Evolutionary conservation across 2,113 vertebrate genomes (phyloP).

Genomic region (Scartelaos histophorus): DNA sequence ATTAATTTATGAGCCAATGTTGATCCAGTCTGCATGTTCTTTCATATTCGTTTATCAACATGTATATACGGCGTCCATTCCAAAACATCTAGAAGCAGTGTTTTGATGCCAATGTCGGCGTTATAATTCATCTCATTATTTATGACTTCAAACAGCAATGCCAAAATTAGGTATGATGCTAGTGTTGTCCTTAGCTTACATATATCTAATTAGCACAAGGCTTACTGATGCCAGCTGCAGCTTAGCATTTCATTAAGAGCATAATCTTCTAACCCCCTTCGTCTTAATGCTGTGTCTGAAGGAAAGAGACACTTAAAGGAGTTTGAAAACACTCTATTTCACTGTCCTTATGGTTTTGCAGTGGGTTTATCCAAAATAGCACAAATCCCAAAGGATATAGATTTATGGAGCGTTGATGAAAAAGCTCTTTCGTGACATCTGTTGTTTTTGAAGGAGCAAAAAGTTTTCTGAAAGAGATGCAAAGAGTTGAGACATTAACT

Average conservation of each 20-base stretch:
- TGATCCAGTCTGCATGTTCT: not conserved
- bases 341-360: not conserved
- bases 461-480: no score
- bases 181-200: conserved; percentile 13
- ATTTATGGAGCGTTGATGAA: no score
- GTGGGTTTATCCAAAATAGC: not conserved
- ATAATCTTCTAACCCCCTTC: conserved; percentile 11
- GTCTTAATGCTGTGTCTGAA: not conserved
- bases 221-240: not conserved
- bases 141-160: not conserved
- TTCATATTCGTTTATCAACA: not conserved
- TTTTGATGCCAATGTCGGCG: not conserved
- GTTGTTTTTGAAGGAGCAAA: no score
- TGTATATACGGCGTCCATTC: not conserved
- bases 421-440: no score
- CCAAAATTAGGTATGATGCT: not conserved
- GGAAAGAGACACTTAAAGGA: not conserved
- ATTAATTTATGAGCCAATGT: not conserved
- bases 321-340: not conserved
- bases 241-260: conserved; percentile 12
- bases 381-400: not conserved
- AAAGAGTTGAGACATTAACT: no score
- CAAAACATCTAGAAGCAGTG: not conserved
- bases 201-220: conserved; percentile 19
- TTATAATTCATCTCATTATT: not conserved